phyloP scores from a whole-genome alignment of 1,140 invertebrate species.

The Lepidurus packardi region DNA sequence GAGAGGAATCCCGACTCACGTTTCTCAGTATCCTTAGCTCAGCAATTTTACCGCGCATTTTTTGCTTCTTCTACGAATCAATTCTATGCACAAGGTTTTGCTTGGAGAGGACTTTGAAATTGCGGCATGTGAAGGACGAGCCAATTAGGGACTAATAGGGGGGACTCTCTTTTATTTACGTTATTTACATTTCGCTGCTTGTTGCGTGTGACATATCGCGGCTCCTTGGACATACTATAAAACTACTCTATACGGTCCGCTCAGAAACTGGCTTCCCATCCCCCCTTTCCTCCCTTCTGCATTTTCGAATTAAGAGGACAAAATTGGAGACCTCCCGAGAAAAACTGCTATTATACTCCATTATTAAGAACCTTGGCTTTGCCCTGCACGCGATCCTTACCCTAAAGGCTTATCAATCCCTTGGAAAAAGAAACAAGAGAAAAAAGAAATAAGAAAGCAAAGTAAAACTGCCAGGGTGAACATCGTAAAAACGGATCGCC shows the following conservation, averaged over 20 bases:
- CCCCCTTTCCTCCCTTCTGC: neutral
- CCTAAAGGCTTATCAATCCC: conserved; percentile 10
- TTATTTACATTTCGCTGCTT: conserved; percentile 3
- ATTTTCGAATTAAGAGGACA: neutral
- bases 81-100: neutral
- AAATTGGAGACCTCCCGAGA: neutral
- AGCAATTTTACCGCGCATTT: neutral
- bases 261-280: neutral
- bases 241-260: neutral
- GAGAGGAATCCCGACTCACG: conserved; percentile 1
- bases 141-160: conserved; percentile 10
- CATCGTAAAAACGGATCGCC: neutral
- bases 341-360: neutral
- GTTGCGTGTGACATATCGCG: conserved; percentile 17
- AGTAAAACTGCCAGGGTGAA: neutral
- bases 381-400: neutral
- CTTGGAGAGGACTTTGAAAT: neutral
- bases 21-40: neutral
- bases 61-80: neutral
- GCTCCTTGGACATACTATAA: neutral
- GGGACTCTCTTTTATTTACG: neutral
- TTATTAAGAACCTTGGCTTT: neutral
- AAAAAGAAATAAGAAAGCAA: neutral
- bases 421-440: too few species aligned
- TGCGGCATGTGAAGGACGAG: conserved; percentile 12